Evolutionary conservation across 2,113 vertebrate species (phyloP), one percentile per base, ranked within the genome.

Genomic region (Desmodus rotundus): DNA sequence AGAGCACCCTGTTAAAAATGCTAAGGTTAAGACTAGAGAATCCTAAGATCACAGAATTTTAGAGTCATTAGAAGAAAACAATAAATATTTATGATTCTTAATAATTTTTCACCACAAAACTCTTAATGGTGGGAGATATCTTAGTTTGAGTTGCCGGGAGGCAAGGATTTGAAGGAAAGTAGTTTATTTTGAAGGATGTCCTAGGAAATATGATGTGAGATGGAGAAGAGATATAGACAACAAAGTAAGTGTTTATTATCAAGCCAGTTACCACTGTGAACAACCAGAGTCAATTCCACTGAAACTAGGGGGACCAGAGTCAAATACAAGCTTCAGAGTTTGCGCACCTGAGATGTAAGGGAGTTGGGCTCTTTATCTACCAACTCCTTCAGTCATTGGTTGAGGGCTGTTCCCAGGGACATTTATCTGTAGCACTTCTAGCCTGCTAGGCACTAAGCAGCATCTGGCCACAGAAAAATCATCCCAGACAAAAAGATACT

Each of bases 91-190:
- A 17, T 47, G 7, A 50, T 86, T 94, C 22, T 56, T 73, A 70
- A 80, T 93, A 10, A 45, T 52, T 89, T 61, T 82, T 50, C 54
- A 56, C 13, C 36, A 61, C 41, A 67, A 95, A 96, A 50, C 43
- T 54, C 43, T 56, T 58, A 65, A 3, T 63, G 47, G 16, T 78
- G 19, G 56, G 22, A 91, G 16, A 7, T 50, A 43, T 50, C 45
- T 94, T 58, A 68, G 5, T 91, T 91, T 41, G 4, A 22, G 13
- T 87, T 86, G 20, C 72, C 45, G 14, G 68, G 45, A 68, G 68
- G 20, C n/a, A 80, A 77, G 56, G 31, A 94, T 84, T 92, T 96
- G 41, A 88, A 84, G 84, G 28, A 84, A 87, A 94, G 52, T 58
- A 68, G 52, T 78, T 95, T 93, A 47, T 86, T 88, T 81, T 92